phyloP scores from a whole-genome alignment of 2,797 vertebrate genomes.

The Coregonus suidteri region DNA sequence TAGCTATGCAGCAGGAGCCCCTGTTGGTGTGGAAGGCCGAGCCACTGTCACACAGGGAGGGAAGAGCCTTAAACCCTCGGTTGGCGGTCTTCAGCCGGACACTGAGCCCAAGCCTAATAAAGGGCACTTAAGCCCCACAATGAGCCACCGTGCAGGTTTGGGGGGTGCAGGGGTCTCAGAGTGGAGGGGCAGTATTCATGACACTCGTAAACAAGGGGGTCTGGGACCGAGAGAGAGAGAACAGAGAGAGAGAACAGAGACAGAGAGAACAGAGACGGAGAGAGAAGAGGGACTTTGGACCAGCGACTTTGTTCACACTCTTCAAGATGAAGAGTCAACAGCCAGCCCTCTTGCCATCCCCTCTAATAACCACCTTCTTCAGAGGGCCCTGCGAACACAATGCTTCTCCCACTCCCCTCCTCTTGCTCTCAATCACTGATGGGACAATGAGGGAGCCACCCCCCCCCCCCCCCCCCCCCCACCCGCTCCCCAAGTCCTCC shows the following conservation, averaged over 20 bases:
- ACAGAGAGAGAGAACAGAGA: slow-evolving; percentile 25
- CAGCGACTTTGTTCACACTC: slow-evolving; percentile 80
- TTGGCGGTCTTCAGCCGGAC: slow-evolving; percentile 73
- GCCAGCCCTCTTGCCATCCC: slow-evolving; percentile 68
- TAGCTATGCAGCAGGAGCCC: slow-evolving; percentile 44
- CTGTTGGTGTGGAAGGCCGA: slow-evolving; percentile 12
- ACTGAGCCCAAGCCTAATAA: slow-evolving; percentile 81
- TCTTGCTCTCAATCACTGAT: slow-evolving; percentile 79
- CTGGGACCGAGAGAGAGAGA: slow-evolving; percentile 48
- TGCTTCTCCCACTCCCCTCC: slow-evolving; percentile 75
- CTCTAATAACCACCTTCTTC: slow-evolving; percentile 83
- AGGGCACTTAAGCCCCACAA: slow-evolving; percentile 83
- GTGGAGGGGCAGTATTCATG: slow-evolving; percentile 75
- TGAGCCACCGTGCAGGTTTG: slow-evolving; percentile 73
- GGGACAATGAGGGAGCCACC: slow-evolving; percentile 70
- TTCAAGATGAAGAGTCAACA: slow-evolving; percentile 86
- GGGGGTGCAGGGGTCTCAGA: slow-evolving; percentile 59
- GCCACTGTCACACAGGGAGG: slow-evolving; percentile 58
- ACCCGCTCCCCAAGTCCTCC: slow-evolving; percentile 49
- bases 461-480: slow-evolving; percentile 32
- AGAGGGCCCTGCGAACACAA: slow-evolving; percentile 76
- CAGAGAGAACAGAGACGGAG: slow-evolving; percentile 34
- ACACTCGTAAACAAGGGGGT: slow-evolving; percentile 78
- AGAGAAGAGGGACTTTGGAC: slow-evolving; percentile 70
- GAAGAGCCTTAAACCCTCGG: slow-evolving; percentile 61